A percentile compares a stretch with the other conserved stretches of the same genome.
Evolutionary conservation across 2,888 invertebrate species (phyloP).

Genomic region (Orthonychiurus folsomi): DNA sequence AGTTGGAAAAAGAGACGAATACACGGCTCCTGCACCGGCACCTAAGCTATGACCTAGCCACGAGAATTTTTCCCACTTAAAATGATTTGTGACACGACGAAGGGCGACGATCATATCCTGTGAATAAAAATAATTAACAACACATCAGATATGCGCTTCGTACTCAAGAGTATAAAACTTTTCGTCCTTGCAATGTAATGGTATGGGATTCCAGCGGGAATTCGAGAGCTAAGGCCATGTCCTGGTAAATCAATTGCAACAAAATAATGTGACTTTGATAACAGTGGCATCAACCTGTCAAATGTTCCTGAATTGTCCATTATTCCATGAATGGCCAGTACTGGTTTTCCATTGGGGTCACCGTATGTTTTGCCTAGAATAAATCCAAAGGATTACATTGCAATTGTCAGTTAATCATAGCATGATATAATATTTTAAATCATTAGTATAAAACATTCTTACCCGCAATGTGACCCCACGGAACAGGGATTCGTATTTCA

Average conservation of each 20-base stretch:
- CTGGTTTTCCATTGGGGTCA: conserved; percentile 41
- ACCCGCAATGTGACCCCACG: conserved; percentile 38
- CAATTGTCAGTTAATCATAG: neutral
- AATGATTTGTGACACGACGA: conserved; percentile 43
- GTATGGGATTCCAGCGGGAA: conserved; percentile 44
- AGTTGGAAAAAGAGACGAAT: conserved; percentile 28
- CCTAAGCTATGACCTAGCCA: conserved; percentile 50
- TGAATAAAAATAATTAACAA: neutral
- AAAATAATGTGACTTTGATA: conserved; percentile 55
- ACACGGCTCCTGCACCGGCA: conserved; percentile 45
- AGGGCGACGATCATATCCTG: conserved; percentile 43
- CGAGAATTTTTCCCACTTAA: conserved; percentile 45
- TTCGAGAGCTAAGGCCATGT: conserved; percentile 51
- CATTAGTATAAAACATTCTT: too few species aligned
- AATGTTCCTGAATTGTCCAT: conserved; percentile 48
- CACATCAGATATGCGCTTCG: too few species aligned
- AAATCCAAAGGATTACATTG: neutral
- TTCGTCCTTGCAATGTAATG: conserved; percentile 37
- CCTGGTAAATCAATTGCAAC: conserved; percentile 50
- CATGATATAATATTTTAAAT: too few species aligned
- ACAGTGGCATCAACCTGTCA: conserved; percentile 44
- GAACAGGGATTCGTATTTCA: conserved; percentile 20
- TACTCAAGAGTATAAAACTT: neutral
- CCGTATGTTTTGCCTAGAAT: conserved; percentile 29
- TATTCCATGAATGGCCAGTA: conserved; percentile 45